Percentiles rank a stretch among this genome's conserved stretches.
These are phyloP conservation scores for Equus przewalskii DNA, from an alignment of 2,113 vertebrate genomes.

Conservation along the genomic window DNA sequence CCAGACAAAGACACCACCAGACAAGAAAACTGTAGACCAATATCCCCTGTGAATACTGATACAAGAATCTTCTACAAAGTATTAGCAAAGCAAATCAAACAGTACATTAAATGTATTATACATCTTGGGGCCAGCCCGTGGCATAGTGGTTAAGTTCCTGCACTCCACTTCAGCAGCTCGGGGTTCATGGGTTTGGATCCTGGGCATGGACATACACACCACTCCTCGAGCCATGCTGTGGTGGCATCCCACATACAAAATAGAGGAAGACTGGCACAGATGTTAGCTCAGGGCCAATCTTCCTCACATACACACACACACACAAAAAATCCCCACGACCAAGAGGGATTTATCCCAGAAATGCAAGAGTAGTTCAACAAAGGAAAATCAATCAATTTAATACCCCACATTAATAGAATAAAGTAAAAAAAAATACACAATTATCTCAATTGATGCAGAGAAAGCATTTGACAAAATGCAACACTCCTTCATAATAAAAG, in stretches of 20 bases:
- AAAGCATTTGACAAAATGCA: neutral
- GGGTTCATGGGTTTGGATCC: too few species aligned
- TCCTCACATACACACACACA: too few species aligned
- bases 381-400: neutral
- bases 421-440: neutral
- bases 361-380: neutral
- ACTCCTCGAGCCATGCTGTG: too few species aligned
- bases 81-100: neutral
- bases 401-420: neutral
- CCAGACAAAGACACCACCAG: neutral
- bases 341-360: neutral
- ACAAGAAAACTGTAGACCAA: neutral
- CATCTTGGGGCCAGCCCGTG: neutral
- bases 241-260: too few species aligned
- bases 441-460: neutral
- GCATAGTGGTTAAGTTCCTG: too few species aligned
- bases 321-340: neutral
- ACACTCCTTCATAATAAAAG: neutral
- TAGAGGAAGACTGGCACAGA: too few species aligned
- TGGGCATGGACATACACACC: too few species aligned
- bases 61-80: neutral
- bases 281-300: too few species aligned
- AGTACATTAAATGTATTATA: neutral
- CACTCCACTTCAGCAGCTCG: too few species aligned
- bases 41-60: neutral